Evolutionary conservation across 1,140 invertebrate species (phyloP).

Genomic region (Drosophila obscura): DNA sequence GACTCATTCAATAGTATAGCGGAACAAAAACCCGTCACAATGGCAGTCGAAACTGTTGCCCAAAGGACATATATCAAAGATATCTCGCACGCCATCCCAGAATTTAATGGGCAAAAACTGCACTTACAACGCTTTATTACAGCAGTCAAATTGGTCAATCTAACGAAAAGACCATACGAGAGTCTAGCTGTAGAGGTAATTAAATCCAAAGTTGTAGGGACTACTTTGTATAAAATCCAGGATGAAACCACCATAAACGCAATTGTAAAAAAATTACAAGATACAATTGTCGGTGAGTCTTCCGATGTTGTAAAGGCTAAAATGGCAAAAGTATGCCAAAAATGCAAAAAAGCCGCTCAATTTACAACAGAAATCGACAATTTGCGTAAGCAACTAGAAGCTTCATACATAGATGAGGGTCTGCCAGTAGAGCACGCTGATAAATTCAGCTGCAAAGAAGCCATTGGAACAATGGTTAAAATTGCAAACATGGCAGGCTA

Average conservation of each 20-base stretch:
- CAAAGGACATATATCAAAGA: no score
- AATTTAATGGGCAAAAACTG: no score
- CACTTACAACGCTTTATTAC: no score
- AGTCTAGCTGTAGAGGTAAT: constrained; percentile 1
- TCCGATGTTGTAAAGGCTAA: neutral
- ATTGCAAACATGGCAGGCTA: no score
- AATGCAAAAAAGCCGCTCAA: neutral
- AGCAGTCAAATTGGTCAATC: neutral
- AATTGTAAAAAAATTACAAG: no score
- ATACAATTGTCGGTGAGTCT: no score
- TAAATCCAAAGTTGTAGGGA: constrained; percentile 4
- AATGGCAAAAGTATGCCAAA: no score
- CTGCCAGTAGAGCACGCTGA: neutral
- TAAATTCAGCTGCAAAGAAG: no score
- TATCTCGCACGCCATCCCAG: no score
- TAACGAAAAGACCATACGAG: neutral
- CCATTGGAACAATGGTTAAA: neutral
- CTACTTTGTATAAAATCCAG: neutral
- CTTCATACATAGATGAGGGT: constrained; percentile 1
- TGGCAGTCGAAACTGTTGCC: no score
- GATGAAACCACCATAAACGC: no score
- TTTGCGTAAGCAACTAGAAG: neutral
- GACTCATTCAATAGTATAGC: neutral
- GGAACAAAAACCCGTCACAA: neutral
- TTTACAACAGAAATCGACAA: neutral